phyloP scores from a whole-genome alignment of 1,140 invertebrate genomes.

The Drosophila leontia region DNA sequence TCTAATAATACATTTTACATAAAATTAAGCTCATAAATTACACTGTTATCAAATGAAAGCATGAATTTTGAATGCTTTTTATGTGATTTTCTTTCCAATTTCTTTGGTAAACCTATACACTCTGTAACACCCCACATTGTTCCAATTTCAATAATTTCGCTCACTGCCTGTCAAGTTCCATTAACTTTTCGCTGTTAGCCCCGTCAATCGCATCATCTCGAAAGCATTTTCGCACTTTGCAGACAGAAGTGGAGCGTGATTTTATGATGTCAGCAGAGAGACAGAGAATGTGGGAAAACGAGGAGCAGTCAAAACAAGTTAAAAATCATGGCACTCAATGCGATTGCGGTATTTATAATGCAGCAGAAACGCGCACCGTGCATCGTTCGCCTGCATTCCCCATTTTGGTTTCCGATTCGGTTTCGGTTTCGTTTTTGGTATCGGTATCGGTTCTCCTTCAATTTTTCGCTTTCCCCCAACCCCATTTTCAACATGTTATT shows the following conservation, averaged over 20 bases:
- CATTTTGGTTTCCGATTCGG: constrained; percentile 25
- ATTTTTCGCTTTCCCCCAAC: constrained; percentile 20
- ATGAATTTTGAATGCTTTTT: background rate
- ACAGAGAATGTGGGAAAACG: background rate
- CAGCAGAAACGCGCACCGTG: constrained; percentile 58
- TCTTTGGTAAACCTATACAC: background rate
- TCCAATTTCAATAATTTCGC: background rate
- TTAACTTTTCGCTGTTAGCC: background rate
- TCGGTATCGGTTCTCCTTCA: constrained; percentile 30
- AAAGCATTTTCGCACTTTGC: constrained; percentile 21
- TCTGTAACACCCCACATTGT: background rate
- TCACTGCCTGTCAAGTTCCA: background rate
- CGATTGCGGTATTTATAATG: constrained; percentile 80
- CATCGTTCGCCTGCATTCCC: constrained; percentile 31
- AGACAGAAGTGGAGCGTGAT: constrained; percentile 31
- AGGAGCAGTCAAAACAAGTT: constrained; percentile 48
- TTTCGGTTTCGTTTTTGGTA: constrained; percentile 1
- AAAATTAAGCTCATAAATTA: background rate
- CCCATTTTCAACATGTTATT: constrained; percentile 67
- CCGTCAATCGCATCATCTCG: constrained; percentile 12
- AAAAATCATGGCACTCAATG: constrained; percentile 72
- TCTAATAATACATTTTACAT: background rate
- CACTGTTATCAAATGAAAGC: too few species aligned
- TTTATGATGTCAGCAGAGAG: constrained; percentile 35
- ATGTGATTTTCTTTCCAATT: background rate